Evolutionary conservation across 2,113 vertebrate genomes (phyloP).

Genomic region (Coregonus clupeaformis): DNA sequence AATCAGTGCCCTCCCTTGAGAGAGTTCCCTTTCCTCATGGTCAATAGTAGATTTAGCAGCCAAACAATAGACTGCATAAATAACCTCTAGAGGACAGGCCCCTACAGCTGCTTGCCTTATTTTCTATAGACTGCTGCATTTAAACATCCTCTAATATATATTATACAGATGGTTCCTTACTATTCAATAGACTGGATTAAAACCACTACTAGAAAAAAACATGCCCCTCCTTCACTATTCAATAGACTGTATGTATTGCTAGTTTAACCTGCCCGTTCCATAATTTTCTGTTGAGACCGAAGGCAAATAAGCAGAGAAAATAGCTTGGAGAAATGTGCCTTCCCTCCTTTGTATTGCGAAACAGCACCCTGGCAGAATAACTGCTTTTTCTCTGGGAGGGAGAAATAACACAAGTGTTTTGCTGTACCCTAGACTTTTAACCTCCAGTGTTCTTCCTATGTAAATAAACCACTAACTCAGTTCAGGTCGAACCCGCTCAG

Average conservation of each 20-base stretch:
- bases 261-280: not conserved
- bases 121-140: conserved; percentile 31
- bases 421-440: not conserved
- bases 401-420: not conserved
- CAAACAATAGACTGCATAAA: conserved; percentile 37
- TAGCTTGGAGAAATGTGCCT: not conserved
- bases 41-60: conserved; percentile 35
- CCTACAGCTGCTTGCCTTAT: conserved; percentile 5
- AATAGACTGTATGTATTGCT: not conserved
- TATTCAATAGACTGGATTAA: not conserved
- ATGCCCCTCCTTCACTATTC: not conserved
- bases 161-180: not conserved
- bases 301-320: not conserved
- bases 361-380: not conserved
- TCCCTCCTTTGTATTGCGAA: not conserved
- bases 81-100: conserved; percentile 22
- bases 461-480: not conserved
- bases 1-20: conserved; percentile 36
- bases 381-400: not conserved
- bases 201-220: too few species aligned
- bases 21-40: conserved; percentile 13
- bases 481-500: not conserved
- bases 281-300: not conserved
- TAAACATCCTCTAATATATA: not conserved
- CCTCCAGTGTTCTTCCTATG: not conserved